Percentiles rank a stretch among this genome's conserved stretches.
These are phyloP conservation scores for Ophraella communa DNA, from an alignment of 2,888 invertebrate species.

Conservation along the genomic window DNA sequence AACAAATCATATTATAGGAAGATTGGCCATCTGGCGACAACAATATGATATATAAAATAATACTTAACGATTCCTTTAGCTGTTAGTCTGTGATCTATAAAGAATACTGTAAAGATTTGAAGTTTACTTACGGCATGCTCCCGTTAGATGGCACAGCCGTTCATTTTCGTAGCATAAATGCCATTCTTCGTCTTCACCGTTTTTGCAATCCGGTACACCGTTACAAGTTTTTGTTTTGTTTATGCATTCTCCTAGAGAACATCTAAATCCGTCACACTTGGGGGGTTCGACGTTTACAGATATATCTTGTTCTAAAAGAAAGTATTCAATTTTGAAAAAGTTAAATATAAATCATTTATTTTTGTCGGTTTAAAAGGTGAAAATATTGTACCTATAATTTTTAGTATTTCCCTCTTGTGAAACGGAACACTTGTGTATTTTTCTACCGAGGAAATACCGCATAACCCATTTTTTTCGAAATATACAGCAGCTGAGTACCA, in stretches of 20 bases:
- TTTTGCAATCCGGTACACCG: conserved; percentile 72
- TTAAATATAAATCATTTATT: too few species aligned
- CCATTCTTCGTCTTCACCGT: conserved; percentile 70
- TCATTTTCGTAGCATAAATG: conserved; percentile 57
- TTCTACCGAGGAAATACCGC: conserved; percentile 61
- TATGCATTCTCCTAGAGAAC: conserved; percentile 74
- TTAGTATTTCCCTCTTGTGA: conserved; percentile 62
- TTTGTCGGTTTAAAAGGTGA: background rate
- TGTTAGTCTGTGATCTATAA: background rate
- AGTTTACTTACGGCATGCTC: conserved; percentile 48
- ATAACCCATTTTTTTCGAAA: conserved; percentile 64
- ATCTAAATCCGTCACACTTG: conserved; percentile 69
- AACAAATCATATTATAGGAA: too few species aligned
- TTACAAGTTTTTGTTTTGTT: conserved; percentile 68
- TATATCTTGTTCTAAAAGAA: conserved; percentile 32
- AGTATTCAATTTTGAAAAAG: too few species aligned
- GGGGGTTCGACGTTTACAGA: conserved; percentile 21
- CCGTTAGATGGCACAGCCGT: conserved; percentile 47
- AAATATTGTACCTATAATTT: conserved; percentile 64
- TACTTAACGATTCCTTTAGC: background rate
- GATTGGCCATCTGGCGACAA: too few species aligned
- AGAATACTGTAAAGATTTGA: background rate
- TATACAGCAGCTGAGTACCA: conserved; percentile 79
- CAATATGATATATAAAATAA: too few species aligned
- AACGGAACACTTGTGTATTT: conserved; percentile 65